These are phyloP conservation scores for Lochmaea capreae DNA, from an alignment of 2,888 invertebrate species.

Conservation along the genomic window DNA sequence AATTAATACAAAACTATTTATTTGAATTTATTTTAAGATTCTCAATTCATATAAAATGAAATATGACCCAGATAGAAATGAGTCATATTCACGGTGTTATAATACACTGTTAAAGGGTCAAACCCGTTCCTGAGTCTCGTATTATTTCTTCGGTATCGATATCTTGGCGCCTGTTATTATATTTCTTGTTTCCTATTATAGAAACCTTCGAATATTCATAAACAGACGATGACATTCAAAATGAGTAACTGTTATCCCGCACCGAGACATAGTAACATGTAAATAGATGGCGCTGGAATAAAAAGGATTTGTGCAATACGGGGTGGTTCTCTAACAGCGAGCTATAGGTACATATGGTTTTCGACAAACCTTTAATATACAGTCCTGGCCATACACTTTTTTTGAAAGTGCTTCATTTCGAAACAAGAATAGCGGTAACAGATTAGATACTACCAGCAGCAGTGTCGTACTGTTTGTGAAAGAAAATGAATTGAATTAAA, in stretches of 20 bases:
- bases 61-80: conserved; percentile 30
- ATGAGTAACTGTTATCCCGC: conserved; percentile 46
- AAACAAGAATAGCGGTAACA: too few species aligned
- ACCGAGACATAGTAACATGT: conserved; percentile 42
- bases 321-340: conserved; percentile 14
- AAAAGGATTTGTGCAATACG: conserved; percentile 35
- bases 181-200: conserved; percentile 53
- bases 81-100: conserved; percentile 25
- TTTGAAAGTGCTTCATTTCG: too few species aligned
- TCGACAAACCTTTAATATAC: not conserved
- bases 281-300: conserved; percentile 30
- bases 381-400: too few species aligned
- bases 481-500: too few species aligned
- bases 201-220: conserved; percentile 47
- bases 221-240: conserved; percentile 46
- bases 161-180: conserved; percentile 50
- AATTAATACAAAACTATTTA: not conserved
- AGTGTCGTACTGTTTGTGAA: too few species aligned
- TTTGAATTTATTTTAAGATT: not conserved
- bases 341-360: not conserved
- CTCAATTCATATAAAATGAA: conserved; percentile 5
- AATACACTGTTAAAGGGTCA: conserved; percentile 23
- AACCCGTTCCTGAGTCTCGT: conserved; percentile 30
- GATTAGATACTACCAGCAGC: too few species aligned
- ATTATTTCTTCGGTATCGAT: conserved; percentile 36